phyloP scores from a whole-genome alignment of 2,113 vertebrate species.

The Antennarius striatus region DNA sequence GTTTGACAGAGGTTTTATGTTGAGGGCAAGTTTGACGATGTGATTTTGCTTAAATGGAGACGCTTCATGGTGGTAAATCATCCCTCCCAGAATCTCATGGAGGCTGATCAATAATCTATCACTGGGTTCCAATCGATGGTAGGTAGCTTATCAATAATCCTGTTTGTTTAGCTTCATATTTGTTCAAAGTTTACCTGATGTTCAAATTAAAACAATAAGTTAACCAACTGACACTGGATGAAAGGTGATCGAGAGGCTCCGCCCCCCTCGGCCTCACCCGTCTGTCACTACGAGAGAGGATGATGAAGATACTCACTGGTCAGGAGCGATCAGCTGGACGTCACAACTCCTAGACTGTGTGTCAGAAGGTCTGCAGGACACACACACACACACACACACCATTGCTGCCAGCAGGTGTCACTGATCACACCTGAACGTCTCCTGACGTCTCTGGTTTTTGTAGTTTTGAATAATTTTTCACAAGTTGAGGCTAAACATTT shows the following conservation, averaged over 20 bases:
- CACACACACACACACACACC: neutral
- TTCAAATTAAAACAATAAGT: neutral
- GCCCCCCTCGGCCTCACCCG: neutral
- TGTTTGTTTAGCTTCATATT: too few relatives aligned
- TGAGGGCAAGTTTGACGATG: neutral
- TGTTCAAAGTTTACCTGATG: too few relatives aligned
- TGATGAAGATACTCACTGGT: constrained; percentile 31
- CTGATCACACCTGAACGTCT: neutral
- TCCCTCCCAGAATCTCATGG: too few relatives aligned
- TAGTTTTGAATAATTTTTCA: too few relatives aligned
- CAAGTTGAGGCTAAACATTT: too few relatives aligned
- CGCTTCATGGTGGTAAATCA: neutral
- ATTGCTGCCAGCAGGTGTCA: neutral
- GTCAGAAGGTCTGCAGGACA: neutral
- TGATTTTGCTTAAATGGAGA: neutral
- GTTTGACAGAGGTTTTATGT: too few relatives aligned
- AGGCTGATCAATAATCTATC: too few relatives aligned
- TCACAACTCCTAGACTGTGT: neutral
- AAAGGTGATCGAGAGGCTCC: neutral
- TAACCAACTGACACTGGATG: neutral
- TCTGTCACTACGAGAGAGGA: neutral
- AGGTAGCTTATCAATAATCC: too few relatives aligned
- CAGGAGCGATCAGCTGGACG: constrained; percentile 13
- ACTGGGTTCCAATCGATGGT: too few relatives aligned
- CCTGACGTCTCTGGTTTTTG: too few relatives aligned